Base-by-base conservation (phyloP, 2,888 invertebrate genomes). In the Erebia aethiops region DNA sequence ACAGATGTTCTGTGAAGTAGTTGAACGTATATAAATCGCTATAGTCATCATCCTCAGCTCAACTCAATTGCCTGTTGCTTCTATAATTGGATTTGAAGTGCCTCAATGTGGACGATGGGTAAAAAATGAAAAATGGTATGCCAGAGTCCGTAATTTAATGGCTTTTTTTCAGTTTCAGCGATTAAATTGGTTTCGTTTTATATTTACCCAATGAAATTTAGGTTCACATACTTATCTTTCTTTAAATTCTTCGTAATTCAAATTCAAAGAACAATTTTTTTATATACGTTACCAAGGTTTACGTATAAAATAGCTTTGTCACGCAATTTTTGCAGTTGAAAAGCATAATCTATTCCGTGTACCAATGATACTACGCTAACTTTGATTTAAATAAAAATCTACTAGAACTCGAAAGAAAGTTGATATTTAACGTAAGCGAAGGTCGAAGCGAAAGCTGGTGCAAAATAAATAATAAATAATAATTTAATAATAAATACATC, bases 31-130 rank as follows among this genome's bases (percentile, higher is more conserved):
- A 64, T 64, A 41, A 64, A 51, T 63, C 51, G 56, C 43, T 69
- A 64, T 56, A 65, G 57, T 49, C 57, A 21, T 35, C 46, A 49
- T 63, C 43, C 63, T 63, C 56, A 35, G 49, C 43, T 35, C 58
- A 58, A 63, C 67, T 56, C 49, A 63, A 67, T 65, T 67, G 66
- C 69, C 66, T 72, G 66, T 72, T 72, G 66, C 66, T 58, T 66
- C 69, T 46, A 52, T 72, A 67, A 63, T 69, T 67, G 66, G 66
- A 21, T 69, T 72, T 63, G 51, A 4, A 56, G 41, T 14, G 26
- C 43, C n/a, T 62, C 52, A 63, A 35, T 64, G 18, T n/a, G 54
- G 57, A 21, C 14, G 52, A 65, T 60, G 35, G n/a, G 13, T 51
- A 56, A 35, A 41, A 18, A 43, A 60, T 58, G 57, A 66, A 66